Evolutionary conservation across 2,113 vertebrate genomes (phyloP).

Genomic region (Mionectes macconnelli): DNA sequence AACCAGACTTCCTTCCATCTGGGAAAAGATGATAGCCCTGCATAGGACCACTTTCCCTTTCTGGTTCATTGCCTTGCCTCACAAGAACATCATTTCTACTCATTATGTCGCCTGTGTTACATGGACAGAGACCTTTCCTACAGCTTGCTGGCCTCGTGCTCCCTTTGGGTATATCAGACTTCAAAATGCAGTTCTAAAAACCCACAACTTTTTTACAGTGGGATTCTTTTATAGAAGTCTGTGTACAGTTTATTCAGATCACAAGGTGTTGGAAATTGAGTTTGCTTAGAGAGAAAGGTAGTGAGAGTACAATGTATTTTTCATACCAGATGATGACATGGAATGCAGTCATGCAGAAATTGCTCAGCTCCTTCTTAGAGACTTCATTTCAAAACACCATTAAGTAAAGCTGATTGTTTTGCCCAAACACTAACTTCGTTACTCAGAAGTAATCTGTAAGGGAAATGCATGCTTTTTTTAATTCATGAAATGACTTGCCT

Average conservation of each 20-base stretch:
- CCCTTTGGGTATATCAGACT: not conserved
- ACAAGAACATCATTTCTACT: not conserved
- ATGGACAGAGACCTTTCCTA: not conserved
- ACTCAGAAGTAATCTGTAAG: constrained; percentile 58
- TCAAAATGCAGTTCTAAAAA: constrained; percentile 27
- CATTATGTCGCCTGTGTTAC: not conserved
- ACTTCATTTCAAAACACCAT: not conserved
- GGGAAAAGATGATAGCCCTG: not conserved
- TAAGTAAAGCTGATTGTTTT: constrained; percentile 45
- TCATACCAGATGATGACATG: constrained; percentile 40
- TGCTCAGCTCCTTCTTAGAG: constrained; percentile 2
- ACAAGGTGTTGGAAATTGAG: constrained; percentile 16
- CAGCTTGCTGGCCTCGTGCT: not conserved
- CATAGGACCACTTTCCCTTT: not conserved
- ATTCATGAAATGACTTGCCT: constrained; percentile 45
- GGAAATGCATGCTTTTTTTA: constrained; percentile 51
- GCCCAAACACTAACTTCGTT: constrained; percentile 37
- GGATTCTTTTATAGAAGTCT: not conserved
- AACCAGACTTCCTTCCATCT: not conserved
- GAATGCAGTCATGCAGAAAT: constrained; percentile 39
- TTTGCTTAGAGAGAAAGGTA: constrained; percentile 30
- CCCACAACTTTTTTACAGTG: not conserved
- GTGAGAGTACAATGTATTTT: constrained; percentile 45
- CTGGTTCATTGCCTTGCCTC: not conserved
- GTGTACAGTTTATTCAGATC: constrained; percentile 21